These are phyloP conservation scores for Cacoxenus indagator DNA, from an alignment of 2,888 invertebrate species.

Conservation along the genomic window DNA sequence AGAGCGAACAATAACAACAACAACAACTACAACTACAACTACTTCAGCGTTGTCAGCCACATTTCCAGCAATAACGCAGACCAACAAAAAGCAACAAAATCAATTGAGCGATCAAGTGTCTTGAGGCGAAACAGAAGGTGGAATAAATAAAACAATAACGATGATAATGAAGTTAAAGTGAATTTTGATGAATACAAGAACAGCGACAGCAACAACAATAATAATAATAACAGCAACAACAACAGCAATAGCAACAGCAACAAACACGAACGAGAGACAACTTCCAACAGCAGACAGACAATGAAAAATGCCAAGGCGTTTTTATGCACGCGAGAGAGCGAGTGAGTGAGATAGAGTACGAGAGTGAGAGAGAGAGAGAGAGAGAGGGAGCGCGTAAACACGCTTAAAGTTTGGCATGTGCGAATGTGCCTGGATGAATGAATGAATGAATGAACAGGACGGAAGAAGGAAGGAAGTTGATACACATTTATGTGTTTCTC, in stretches of 20 bases:
- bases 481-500: not conserved
- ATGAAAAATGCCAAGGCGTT: conserved; percentile 28
- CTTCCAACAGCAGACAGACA: conserved; percentile 20
- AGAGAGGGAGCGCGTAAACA: too few species aligned
- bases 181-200: conserved; percentile 65
- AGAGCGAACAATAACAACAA: not conserved
- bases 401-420: not conserved
- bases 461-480: not conserved
- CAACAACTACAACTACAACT: not conserved
- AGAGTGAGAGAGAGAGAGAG: too few species aligned
- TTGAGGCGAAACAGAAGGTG: conserved; percentile 70
- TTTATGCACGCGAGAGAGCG: not conserved
- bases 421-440: not conserved
- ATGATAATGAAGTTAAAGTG: conserved; percentile 70
- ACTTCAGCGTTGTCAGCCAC: conserved; percentile 1
- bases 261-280: not conserved
- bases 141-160: conserved; percentile 70
- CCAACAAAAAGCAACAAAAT: conserved; percentile 48
- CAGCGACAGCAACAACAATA: conserved; percentile 10
- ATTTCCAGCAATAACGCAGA: not conserved
- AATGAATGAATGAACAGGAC: not conserved
- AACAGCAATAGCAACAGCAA: conserved; percentile 12
- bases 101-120: conserved; percentile 70
- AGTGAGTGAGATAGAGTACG: too few species aligned
- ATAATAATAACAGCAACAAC: not conserved